Evolutionary conservation across 2,797 vertebrate species (phyloP).

Genomic region (Tachyglossus aculeatus): DNA sequence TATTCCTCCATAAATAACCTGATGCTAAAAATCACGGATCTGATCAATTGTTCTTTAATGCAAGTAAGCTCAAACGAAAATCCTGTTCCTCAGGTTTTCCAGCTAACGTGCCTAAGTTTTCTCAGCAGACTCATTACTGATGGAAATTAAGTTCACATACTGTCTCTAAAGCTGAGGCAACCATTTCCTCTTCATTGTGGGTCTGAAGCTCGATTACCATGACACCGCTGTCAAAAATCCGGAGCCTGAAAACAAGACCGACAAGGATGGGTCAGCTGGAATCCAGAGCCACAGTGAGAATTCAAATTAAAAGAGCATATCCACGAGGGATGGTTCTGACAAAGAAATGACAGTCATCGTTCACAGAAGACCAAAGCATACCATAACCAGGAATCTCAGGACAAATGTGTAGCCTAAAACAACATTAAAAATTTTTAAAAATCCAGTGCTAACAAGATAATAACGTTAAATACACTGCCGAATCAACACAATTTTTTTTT

Average conservation of each 20-base stretch:
- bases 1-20: neutral
- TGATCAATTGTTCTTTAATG: conserved; percentile 4
- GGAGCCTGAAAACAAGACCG: conserved; percentile 77
- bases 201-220: conserved; percentile 99
- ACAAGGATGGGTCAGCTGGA: neutral
- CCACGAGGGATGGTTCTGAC: neutral
- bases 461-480: no score
- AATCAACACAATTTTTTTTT: no score
- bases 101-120: conserved; percentile 17
- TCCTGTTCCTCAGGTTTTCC: conserved; percentile 32
- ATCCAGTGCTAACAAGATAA: no score
- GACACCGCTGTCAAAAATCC: conserved; percentile 97
- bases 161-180: conserved; percentile 92
- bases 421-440: no score
- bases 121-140: neutral
- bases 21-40: neutral
- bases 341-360: neutral
- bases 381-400: neutral
- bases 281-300: neutral
- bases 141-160: conserved; percentile 73
- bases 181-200: conserved; percentile 98
- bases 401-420: no score
- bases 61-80: conserved; percentile 50
- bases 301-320: neutral
- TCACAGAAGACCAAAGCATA: neutral